A percentile compares a stretch with the other conserved stretches of the same genome.
Conservation (phyloP, 1,140 invertebrate genomes). For the Cyclina sinensis region DNA sequence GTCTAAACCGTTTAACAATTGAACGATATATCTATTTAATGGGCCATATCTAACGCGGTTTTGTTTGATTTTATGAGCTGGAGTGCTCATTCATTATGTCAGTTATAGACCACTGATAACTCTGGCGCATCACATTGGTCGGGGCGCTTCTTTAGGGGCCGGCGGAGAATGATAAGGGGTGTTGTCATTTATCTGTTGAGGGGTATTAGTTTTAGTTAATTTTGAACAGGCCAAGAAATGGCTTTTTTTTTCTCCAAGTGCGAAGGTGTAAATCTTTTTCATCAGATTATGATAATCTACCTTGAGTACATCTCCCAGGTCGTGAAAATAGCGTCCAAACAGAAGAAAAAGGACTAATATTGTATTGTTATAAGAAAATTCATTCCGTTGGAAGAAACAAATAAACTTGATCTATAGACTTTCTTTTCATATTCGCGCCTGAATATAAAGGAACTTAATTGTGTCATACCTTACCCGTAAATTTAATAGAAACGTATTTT, state of each 20-base stretch:
- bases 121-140: constrained; percentile 18
- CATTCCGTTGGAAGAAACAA: no score
- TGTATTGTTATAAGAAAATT: not conserved
- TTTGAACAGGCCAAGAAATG: not conserved
- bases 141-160: not conserved
- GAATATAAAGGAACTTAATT: no score
- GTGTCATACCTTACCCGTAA: no score
- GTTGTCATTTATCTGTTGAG: constrained; percentile 41
- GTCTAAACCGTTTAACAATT: constrained; percentile 47
- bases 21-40: constrained; percentile 55
- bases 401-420: no score
- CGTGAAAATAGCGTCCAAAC: not conserved
- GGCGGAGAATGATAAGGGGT: constrained; percentile 20
- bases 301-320: not conserved
- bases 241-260: not conserved
- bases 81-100: not conserved
- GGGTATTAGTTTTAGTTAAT: not conserved
- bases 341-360: not conserved
- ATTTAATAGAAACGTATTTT: no score
- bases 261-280: constrained; percentile 20
- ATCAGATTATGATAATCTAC: not conserved
- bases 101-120: constrained; percentile 4
- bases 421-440: no score
- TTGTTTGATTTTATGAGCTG: constrained; percentile 45
- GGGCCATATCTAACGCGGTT: constrained; percentile 30